Conservation (phyloP, 2,113 vertebrate genomes). For the Beaufortia kweichowensis region DNA sequence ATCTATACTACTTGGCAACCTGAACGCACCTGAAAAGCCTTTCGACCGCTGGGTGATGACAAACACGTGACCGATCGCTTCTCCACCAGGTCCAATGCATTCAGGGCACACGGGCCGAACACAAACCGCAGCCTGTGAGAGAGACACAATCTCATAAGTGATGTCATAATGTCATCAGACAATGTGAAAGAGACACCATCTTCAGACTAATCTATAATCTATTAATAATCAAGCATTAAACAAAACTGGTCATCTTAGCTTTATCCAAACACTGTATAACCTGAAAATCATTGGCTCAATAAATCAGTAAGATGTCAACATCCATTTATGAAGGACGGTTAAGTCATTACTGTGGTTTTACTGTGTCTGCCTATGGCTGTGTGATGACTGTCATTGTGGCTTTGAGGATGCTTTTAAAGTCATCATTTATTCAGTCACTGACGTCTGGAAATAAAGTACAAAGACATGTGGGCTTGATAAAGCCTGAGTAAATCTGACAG, state of each 20-base stretch:
- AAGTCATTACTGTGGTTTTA: conserved; percentile 40
- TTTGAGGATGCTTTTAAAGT: conserved; percentile 36
- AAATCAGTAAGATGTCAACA: conserved; percentile 17
- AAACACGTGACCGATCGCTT: conserved; percentile 80
- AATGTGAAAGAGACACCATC: no score
- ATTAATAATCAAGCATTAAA: no score
- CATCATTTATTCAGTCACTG: conserved; percentile 33
- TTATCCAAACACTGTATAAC: neutral
- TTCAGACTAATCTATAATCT: no score
- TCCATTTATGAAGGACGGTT: neutral
- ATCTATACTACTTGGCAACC: neutral
- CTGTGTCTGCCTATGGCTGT: neutral
- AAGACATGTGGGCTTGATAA: neutral
- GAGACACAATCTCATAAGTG: neutral
- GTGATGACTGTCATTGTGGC: conserved; percentile 25
- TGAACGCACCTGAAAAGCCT: conserved; percentile 81
- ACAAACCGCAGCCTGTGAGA: conserved; percentile 84
- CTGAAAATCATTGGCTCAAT: conserved; percentile 4
- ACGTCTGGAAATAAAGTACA: conserved; percentile 3
- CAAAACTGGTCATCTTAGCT: neutral
- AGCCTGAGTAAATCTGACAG: neutral
- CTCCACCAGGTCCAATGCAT: conserved; percentile 90
- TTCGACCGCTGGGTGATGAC: conserved; percentile 84
- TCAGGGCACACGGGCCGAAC: conserved; percentile 84
- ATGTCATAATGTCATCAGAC: neutral